Percentiles rank a stretch among this genome's conserved stretches.
phyloP scores from a whole-genome alignment of 2,797 vertebrate species.

The Catharus ustulatus region DNA sequence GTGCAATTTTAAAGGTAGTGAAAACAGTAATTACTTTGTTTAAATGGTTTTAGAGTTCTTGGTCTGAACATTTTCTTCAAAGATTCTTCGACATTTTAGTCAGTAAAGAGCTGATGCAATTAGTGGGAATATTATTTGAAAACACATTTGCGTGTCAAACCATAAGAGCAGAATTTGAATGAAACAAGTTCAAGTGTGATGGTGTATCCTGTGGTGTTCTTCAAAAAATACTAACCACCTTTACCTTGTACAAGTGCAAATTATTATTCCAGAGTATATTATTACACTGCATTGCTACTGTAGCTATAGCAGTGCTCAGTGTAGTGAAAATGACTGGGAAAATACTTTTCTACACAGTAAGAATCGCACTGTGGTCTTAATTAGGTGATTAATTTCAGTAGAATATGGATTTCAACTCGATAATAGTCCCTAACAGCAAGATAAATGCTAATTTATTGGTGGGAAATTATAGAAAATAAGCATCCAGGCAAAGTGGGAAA shows the following conservation, averaged over 20 bases:
- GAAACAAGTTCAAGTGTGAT: not conserved
- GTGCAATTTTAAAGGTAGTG: not conserved
- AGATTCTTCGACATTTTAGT: not conserved
- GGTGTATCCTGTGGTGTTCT: slow-evolving; percentile 18
- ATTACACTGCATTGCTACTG: slow-evolving; percentile 18
- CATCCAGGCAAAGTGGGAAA: slow-evolving; percentile 18
- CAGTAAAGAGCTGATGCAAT: not conserved
- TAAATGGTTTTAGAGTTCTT: not conserved
- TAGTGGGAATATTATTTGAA: not conserved
- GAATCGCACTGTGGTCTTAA: not conserved
- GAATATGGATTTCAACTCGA: slow-evolving; percentile 43
- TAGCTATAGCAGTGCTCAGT: not conserved
- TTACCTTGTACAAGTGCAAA: slow-evolving; percentile 8
- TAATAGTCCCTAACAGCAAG: slow-evolving; percentile 51
- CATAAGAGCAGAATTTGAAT: not conserved
- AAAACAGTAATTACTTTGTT: slow-evolving; percentile 35
- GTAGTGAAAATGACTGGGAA: slow-evolving; percentile 36
- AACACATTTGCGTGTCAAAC: not conserved
- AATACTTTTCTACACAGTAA: slow-evolving; percentile 17
- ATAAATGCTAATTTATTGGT: slow-evolving; percentile 47
- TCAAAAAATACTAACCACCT: slow-evolving; percentile 32
- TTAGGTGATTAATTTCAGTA: slow-evolving; percentile 58
- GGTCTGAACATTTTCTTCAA: not conserved
- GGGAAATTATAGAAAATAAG: slow-evolving; percentile 52
- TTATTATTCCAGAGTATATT: slow-evolving; percentile 27